These are phyloP conservation scores for Druceiella hillmani DNA, from an alignment of 2,888 invertebrate species.

Conservation along the genomic window DNA sequence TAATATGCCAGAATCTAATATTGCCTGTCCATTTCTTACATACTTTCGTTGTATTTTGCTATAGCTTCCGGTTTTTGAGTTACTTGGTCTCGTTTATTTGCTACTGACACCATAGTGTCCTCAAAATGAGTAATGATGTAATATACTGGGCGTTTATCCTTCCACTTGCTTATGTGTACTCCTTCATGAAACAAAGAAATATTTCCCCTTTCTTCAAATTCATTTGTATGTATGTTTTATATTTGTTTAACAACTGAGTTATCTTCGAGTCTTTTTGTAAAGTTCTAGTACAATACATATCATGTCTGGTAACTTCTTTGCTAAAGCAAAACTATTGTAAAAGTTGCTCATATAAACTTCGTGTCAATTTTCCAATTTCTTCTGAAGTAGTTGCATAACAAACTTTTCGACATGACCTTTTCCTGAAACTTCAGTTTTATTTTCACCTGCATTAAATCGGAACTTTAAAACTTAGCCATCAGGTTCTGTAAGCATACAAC, in stretches of 20 bases:
- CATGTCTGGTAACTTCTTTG: conserved; percentile 18
- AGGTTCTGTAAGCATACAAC: not conserved
- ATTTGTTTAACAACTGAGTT: too few relatives aligned
- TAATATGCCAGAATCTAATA: too few relatives aligned
- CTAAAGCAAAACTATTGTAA: conserved; percentile 22
- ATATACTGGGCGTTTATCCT: conserved; percentile 26
- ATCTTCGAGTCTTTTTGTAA: conserved; percentile 24
- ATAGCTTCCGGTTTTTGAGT: conserved; percentile 18
- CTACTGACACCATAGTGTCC: conserved; percentile 17
- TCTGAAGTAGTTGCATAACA: conserved; percentile 21
- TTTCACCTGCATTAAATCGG: conserved; percentile 9
- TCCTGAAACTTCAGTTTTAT: conserved; percentile 14
- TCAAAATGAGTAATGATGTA: conserved; percentile 26
- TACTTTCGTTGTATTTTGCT: conserved; percentile 17
- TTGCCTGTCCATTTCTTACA: too few relatives aligned
- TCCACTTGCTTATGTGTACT: conserved; percentile 28
- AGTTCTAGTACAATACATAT: conserved; percentile 26
- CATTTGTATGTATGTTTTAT: conserved; percentile 21
- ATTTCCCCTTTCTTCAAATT: conserved; percentile 21
- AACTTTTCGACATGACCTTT: conserved; percentile 21
- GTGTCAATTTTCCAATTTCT: conserved; percentile 20
- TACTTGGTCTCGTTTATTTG: conserved; percentile 3
- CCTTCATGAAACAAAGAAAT: conserved; percentile 25
- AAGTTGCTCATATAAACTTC: conserved; percentile 24
- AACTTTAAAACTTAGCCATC: too few relatives aligned